Percentiles rank a stretch among this genome's conserved stretches.
Conservation (phyloP, 2,113 vertebrate species). For the Labeo rohita region DNA sequence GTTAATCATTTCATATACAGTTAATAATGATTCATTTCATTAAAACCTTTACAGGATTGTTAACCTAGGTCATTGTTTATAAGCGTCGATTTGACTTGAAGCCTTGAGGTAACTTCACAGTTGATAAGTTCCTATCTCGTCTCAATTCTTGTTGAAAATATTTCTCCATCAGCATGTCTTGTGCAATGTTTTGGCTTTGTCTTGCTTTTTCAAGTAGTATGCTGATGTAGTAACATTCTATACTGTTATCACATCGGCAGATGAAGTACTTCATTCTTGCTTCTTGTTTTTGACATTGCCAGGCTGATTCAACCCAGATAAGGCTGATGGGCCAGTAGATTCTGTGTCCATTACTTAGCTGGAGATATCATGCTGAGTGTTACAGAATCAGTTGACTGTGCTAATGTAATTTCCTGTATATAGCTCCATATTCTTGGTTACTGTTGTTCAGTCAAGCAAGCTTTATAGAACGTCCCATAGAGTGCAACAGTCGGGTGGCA, state of each 20-base stretch:
- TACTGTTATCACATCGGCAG: neutral
- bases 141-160: conserved; percentile 1
- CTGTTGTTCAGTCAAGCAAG: no score
- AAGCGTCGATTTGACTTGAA: neutral
- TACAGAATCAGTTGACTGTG: no score
- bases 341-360: neutral
- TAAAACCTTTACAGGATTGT: neutral
- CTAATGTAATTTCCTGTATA: no score
- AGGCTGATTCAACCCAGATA: neutral
- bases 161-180: neutral
- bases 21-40: neutral
- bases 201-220: neutral
- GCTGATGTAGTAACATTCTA: neutral
- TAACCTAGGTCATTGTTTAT: neutral
- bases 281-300: neutral
- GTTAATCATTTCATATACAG: neutral
- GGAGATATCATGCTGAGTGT: neutral
- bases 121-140: neutral
- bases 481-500: no score
- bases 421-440: no score
- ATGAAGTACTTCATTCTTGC: neutral
- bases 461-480: neutral
- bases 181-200: neutral
- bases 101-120: neutral
- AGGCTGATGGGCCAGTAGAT: neutral